Base-by-base conservation (phyloP, 2,888 invertebrate species). In the Heliconius ismenius region DNA sequence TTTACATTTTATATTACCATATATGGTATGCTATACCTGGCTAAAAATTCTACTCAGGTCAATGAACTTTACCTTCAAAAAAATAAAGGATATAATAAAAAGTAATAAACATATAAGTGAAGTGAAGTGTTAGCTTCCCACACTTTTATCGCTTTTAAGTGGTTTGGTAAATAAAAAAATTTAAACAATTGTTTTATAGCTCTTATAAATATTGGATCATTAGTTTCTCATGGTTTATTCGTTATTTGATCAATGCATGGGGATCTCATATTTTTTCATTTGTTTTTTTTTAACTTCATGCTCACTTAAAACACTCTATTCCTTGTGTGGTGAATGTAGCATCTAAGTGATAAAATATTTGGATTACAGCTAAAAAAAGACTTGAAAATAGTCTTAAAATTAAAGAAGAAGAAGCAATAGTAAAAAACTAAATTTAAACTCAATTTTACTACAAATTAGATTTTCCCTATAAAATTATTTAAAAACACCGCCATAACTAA, bases 1-100 rank as follows among this genome's bases (percentile, higher is more conserved):
- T 73, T 76, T 78, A 62, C 73, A 60, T 78, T 39, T 74, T 78
- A 76, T 70, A 73, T 70, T 76, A 77, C 76, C 76, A 75, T 69
- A 76, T 65, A 54, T 49, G 21, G 49, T 49, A 49, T 49, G 49
- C 49, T 49, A 49, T 49, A 49, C 67, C 63, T 67, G 54, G 43
- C 39, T 68, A 68, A 68, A 60, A 58, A n/a, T 69, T 39, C 43
- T 54, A 39, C 18, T 43, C 32, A 67, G 65, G 24, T 73, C 60
- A 73, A 73, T 62, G 54, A 64, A 62, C 63, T 62, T 13, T 49
- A 15, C 26, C 24, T 70, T 0, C 6, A 58, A 9, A 24, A 58
- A 26, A 62, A 62, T 24, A 24, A 60, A 9, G 13, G 21, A n/a
- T 58, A 58, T 58, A 58, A n/a, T 58, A 58, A 58, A 18, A n/a